These are phyloP conservation scores for Nomada ferruginata DNA, from an alignment of 2,888 invertebrate genomes.

Conservation along the genomic window DNA sequence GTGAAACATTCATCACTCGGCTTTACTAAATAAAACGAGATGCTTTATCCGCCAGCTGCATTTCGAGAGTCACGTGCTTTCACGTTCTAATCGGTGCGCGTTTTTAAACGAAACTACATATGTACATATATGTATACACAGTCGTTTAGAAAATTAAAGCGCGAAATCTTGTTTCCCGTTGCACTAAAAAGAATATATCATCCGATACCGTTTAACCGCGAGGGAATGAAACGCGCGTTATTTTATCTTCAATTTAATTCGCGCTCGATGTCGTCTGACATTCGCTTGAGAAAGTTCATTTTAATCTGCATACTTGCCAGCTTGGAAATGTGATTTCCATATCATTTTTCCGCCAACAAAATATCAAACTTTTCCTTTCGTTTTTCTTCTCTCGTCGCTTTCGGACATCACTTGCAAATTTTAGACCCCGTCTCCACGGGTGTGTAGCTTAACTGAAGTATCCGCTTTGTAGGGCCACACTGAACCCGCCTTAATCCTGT, in stretches of 20 bases:
- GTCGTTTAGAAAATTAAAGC: neutral
- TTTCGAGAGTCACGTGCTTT: too few species aligned
- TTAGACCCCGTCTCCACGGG: constrained; percentile 51
- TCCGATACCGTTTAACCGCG: neutral
- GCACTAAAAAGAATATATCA: neutral
- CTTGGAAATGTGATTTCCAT: constrained; percentile 6
- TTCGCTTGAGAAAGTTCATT: constrained; percentile 7
- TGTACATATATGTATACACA: too few species aligned
- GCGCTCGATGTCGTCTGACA: neutral
- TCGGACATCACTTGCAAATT: constrained; percentile 53
- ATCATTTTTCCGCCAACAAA: neutral
- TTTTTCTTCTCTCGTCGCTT: constrained; percentile 14
- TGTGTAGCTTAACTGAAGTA: constrained; percentile 63
- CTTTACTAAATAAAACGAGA: too few species aligned
- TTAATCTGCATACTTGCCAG: neutral
- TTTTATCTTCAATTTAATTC: neutral
- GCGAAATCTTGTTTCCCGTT: neutral
- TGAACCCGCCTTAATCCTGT: constrained; percentile 72
- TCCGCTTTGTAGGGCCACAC: constrained; percentile 62
- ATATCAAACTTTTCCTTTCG: constrained; percentile 23
- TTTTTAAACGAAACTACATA: neutral
- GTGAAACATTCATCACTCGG: neutral
- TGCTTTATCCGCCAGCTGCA: too few species aligned
- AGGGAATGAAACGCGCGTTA: neutral
- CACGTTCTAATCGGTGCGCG: neutral